phyloP scores from a whole-genome alignment of 2,113 vertebrate species.

The Cephalopholis sonnerati region DNA sequence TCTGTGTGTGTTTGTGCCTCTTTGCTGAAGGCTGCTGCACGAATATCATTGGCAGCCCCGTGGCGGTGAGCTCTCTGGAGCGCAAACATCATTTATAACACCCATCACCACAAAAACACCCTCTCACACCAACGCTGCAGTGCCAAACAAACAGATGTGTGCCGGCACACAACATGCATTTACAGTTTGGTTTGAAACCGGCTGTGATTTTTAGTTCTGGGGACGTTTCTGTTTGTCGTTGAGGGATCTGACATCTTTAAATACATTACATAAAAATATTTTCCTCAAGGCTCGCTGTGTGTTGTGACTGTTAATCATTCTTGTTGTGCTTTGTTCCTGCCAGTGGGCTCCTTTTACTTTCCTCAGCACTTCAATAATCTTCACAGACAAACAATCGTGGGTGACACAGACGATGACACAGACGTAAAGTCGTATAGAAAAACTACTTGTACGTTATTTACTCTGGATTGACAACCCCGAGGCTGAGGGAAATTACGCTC shows the following conservation, averaged over 20 bases:
- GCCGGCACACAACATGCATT: not conserved
- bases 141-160: slow-evolving; percentile 3
- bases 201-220: not conserved
- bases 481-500: not conserved
- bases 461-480: not conserved
- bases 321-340: not conserved
- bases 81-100: slow-evolving; percentile 62
- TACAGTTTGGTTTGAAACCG: not conserved
- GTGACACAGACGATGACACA: no score
- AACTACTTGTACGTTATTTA: not conserved
- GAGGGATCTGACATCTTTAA: not conserved
- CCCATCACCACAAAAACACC: slow-evolving; percentile 35
- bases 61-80: slow-evolving; percentile 33
- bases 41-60: slow-evolving; percentile 50
- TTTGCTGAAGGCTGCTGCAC: slow-evolving; percentile 43
- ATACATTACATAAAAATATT: rapidly evolving
- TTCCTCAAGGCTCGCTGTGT: not conserved
- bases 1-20: not conserved
- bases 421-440: not conserved
- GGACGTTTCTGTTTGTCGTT: not conserved
- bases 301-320: not conserved
- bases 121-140: slow-evolving; percentile 4
- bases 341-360: not conserved
- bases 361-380: not conserved
- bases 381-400: not conserved